phyloP scores from a whole-genome alignment of 2,797 vertebrate species.

The Sebastes baramenuke region DNA sequence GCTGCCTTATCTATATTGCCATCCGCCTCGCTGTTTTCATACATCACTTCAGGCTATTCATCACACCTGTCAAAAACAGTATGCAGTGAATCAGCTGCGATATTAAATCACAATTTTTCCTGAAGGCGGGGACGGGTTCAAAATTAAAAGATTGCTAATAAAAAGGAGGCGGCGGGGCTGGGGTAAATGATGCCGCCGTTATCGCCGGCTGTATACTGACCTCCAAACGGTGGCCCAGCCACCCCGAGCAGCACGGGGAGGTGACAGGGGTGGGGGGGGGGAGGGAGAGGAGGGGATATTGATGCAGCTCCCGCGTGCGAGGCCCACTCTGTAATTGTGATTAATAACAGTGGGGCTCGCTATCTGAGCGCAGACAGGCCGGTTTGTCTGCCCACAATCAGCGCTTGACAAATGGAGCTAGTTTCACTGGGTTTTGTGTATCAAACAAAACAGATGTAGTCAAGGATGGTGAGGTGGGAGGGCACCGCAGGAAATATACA shows the following conservation, averaged over 20 bases:
- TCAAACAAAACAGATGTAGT: slow-evolving; percentile 99
- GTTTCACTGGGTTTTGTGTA: slow-evolving; percentile 93
- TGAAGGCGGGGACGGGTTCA: slow-evolving; percentile 75
- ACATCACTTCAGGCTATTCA: slow-evolving; percentile 86
- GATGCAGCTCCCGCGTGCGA: slow-evolving; percentile 85
- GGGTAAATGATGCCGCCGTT: slow-evolving; percentile 78
- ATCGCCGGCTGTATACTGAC: slow-evolving; percentile 76
- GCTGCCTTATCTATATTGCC: slow-evolving; percentile 87
- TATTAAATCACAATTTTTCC: slow-evolving; percentile 85
- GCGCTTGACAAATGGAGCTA: slow-evolving; percentile 96
- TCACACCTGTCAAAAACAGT: slow-evolving; percentile 84
- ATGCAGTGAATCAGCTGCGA: slow-evolving; percentile 83
- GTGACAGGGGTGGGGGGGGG: slow-evolving; percentile 35
- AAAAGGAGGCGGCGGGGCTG: slow-evolving; percentile 73
- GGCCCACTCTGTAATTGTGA: slow-evolving; percentile 98
- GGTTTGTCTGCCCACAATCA: slow-evolving; percentile 98
- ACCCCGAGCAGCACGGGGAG: slow-evolving; percentile 69
- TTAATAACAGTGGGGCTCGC: slow-evolving; percentile 94
- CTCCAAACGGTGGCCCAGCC: slow-evolving; percentile 81
- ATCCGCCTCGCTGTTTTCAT: slow-evolving; percentile 85
- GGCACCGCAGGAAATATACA: slow-evolving; percentile 87
- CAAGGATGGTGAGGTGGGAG: slow-evolving; percentile 89
- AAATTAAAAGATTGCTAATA: slow-evolving; percentile 87
- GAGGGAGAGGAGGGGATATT: slow-evolving; percentile 78
- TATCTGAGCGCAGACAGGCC: slow-evolving; percentile 96